These are phyloP conservation scores for Oedothorax gibbosus DNA, from an alignment of 1,140 invertebrate species.

Conservation along the genomic window DNA sequence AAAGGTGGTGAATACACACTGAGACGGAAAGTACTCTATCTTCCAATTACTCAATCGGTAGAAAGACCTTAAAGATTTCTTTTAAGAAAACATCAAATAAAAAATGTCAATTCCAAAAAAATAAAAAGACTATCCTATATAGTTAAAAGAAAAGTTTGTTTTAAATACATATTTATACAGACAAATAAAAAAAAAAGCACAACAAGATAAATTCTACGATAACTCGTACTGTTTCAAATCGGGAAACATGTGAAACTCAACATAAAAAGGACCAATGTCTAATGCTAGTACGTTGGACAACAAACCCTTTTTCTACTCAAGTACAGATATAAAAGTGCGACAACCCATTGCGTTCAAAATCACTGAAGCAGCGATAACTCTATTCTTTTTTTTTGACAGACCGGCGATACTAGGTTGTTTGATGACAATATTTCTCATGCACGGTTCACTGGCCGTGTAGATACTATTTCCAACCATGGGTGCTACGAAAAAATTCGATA, in stretches of 20 bases:
- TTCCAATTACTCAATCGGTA: too few species aligned
- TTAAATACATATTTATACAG: background rate
- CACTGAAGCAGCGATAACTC: slow-evolving; percentile 39
- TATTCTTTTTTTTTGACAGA: slow-evolving; percentile 43
- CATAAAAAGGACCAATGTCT: too few species aligned
- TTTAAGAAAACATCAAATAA: too few species aligned
- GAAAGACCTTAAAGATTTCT: too few species aligned
- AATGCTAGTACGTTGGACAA: too few species aligned
- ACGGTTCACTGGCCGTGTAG: slow-evolving; percentile 7
- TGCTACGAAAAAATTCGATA: slow-evolving; percentile 15
- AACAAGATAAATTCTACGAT: too few species aligned
- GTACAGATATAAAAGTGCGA: background rate
- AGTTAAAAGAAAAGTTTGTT: background rate
- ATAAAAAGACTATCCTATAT: too few species aligned
- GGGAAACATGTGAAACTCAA: background rate
- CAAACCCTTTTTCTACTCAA: background rate
- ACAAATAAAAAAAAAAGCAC: background rate
- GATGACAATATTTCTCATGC: slow-evolving; percentile 16
- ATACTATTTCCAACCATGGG: background rate
- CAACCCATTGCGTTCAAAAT: slow-evolving; percentile 1
- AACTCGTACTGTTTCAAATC: background rate
- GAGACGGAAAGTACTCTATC: too few species aligned
- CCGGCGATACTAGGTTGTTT: background rate
- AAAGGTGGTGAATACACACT: too few species aligned
- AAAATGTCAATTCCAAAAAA: too few species aligned